These are phyloP conservation scores for Otus sunia DNA, from an alignment of 2,113 vertebrate species.

Conservation along the genomic window DNA sequence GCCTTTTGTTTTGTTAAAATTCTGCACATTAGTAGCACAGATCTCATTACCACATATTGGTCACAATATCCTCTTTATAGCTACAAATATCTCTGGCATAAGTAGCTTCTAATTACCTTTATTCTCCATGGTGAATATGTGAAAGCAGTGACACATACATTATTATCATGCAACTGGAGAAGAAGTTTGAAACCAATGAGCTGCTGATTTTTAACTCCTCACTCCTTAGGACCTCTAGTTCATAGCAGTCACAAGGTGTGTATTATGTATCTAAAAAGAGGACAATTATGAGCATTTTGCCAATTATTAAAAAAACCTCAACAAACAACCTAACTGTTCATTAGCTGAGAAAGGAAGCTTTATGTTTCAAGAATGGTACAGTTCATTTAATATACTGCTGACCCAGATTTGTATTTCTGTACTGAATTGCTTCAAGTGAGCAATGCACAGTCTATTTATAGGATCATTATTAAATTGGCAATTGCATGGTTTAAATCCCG, in stretches of 20 bases:
- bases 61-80: neutral
- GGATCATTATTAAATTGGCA: neutral
- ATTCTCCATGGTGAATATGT: neutral
- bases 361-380: neutral
- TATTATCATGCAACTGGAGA: neutral
- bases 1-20: neutral
- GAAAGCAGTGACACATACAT: neutral
- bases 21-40: neutral
- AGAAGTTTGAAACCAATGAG: neutral
- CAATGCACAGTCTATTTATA: conserved; percentile 20
- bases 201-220: neutral
- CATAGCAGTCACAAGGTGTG: neutral
- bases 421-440: neutral
- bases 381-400: conserved; percentile 1
- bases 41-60: neutral
- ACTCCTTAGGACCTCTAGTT: neutral
- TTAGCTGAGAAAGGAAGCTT: neutral
- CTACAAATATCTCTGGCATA: neutral
- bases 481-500: neutral
- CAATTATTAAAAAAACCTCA: neutral
- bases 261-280: neutral
- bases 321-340: neutral
- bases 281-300: neutral
- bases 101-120: conserved; percentile 6
- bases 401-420: neutral